Base-by-base conservation (phyloP, 1,140 invertebrate species). In the Whitmania pigra region DNA sequence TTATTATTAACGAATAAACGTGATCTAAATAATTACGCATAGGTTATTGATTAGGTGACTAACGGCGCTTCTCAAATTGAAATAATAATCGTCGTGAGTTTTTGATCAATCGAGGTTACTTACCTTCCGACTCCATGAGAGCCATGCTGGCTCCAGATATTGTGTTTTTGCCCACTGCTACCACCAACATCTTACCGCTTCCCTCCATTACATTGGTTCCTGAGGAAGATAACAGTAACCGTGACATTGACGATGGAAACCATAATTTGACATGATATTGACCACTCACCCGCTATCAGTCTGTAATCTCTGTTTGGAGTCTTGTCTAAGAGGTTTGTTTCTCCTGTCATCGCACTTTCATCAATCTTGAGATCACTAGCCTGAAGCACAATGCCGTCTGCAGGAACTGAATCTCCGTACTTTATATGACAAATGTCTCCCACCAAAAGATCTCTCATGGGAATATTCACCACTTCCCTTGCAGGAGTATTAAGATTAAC, bases 131-230 rank as follows among this genome's bases (percentile, higher is more conserved):
- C 66, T 95, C 95, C 74, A 99, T 86, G 3, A 99, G 86, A 17
- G 94, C 96, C 84, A 99, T 97, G 79, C 99, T 99, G 79, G 99
- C 99, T 82, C 96, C 97, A 71, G 95, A 94, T 81, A 99, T 96
- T 1, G 95, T 99, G 83, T 98, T 98, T 63, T 98, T 89, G 78
- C 97, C 97, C 43, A 99, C 97, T 55, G 95, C 96, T 53, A 93
- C 90, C 63, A 99, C 94, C 77, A 99, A 83, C 91, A 99, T 98
- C 85, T 96, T 97, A 53, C 95, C 97, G 77, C 94, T 98, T 69
- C 97, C 97, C 84, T 99, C 96, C 96, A 99, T 99, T 63, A 99
- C 94, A 85, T 99, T 94, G 70, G 96, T 99, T 77, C 95, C 94
- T 89, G 76, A 74, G 74, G 72, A 71, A 71, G 49, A 11, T 3